Conservation (phyloP, 2,113 vertebrate genomes). For the Hydrochoerus hydrochaeris region DNA sequence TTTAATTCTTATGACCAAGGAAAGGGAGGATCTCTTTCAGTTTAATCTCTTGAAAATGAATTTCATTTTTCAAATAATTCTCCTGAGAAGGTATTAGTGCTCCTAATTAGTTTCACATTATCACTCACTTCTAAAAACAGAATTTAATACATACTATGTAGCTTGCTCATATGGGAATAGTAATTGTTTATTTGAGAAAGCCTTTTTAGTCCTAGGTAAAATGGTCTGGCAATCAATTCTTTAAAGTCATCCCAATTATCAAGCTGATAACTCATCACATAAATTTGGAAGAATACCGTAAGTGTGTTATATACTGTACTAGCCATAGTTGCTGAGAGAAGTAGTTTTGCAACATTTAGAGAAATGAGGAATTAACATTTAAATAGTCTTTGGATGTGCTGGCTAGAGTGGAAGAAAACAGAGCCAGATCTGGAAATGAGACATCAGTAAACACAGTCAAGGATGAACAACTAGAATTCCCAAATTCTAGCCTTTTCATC, state of each 20-base stretch:
- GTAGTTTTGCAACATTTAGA: slow-evolving; percentile 6
- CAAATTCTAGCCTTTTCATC: neutral
- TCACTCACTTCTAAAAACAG: slow-evolving; percentile 18
- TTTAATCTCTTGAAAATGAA: slow-evolving; percentile 53
- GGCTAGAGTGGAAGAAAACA: neutral
- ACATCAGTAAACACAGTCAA: slow-evolving; percentile 27
- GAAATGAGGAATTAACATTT: slow-evolving; percentile 37
- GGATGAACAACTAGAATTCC: slow-evolving; percentile 23
- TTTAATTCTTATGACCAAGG: slow-evolving; percentile 55
- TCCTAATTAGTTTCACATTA: slow-evolving; percentile 43
- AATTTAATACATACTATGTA: neutral
- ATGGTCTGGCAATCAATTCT: neutral
- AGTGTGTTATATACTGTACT: neutral
- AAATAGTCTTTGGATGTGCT: slow-evolving; percentile 40
- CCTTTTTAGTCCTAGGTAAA: neutral
- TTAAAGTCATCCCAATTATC: slow-evolving; percentile 32
- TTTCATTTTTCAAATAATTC: slow-evolving; percentile 48
- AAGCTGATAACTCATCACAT: neutral
- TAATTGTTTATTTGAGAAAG: slow-evolving; percentile 54
- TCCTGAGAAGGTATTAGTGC: slow-evolving; percentile 29
- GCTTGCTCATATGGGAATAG: neutral
- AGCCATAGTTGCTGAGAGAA: neutral
- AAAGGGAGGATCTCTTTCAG: slow-evolving; percentile 35
- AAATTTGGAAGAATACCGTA: neutral
- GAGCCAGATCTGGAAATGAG: slow-evolving; percentile 44